Evolutionary conservation across 1,140 invertebrate genomes (phyloP).

Genomic region (Drosophila parabipectinata): DNA sequence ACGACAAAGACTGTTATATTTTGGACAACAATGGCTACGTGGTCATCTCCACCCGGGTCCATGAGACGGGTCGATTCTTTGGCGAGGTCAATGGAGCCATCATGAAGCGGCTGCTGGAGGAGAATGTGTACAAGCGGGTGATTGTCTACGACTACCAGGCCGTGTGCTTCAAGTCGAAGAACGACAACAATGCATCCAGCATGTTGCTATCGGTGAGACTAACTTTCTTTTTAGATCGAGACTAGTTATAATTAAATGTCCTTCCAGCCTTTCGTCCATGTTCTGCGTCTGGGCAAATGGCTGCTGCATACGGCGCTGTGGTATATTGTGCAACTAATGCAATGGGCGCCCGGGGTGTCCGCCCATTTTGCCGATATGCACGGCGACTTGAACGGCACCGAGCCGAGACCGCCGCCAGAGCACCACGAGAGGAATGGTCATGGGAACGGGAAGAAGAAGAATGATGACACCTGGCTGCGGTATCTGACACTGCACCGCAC

Average conservation of each 20-base stretch:
- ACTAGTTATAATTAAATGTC: not conserved
- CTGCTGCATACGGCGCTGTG: conserved; percentile 84
- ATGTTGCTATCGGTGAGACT: conserved; percentile 87
- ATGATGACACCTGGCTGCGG: conserved; percentile 52
- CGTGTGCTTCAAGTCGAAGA: conserved; percentile 90
- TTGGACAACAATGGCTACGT: conserved; percentile 96
- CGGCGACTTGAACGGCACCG: conserved; percentile 63
- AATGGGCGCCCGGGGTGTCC: conserved; percentile 75
- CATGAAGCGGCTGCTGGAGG: conserved; percentile 91
- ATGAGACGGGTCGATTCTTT: conserved; percentile 93
- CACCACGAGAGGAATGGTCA: conserved; percentile 42
- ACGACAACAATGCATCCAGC: conserved; percentile 86
- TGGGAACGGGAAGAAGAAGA: conserved; percentile 55
- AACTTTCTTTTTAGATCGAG: not conserved
- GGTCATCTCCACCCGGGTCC: conserved; percentile 89
- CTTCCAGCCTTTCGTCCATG: conserved; percentile 84
- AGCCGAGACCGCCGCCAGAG: conserved; percentile 49
- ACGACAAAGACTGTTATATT: conserved; percentile 92
- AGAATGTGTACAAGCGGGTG: conserved; percentile 91
- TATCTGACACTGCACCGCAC: conserved; percentile 90
- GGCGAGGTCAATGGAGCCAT: conserved; percentile 92
- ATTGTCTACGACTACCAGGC: conserved; percentile 95
- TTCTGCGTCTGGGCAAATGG: conserved; percentile 84
- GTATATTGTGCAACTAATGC: conserved; percentile 84
- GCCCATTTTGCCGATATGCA: conserved; percentile 84